Percentiles rank a stretch among this genome's conserved stretches.
These are phyloP conservation scores for Amphimallon solstitiale DNA, from an alignment of 2,888 invertebrate genomes.

Conservation along the genomic window DNA sequence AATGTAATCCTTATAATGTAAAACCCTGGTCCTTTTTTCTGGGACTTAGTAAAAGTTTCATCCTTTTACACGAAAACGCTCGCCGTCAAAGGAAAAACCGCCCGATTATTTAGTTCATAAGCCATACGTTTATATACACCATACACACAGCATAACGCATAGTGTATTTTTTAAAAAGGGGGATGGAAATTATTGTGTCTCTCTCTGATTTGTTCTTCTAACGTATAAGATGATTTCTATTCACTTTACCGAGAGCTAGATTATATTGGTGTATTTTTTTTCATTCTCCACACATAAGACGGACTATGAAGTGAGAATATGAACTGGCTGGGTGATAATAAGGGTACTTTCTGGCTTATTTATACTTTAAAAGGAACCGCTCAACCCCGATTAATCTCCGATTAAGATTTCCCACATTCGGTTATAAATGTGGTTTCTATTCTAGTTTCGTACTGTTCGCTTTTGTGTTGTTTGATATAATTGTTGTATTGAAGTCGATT, in stretches of 20 bases:
- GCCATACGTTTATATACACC: constrained; percentile 38
- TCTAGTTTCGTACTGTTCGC: constrained; percentile 32
- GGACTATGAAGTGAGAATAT: constrained; percentile 36
- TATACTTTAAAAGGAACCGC: constrained; percentile 38
- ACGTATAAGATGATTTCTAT: background rate
- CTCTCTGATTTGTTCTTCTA: background rate
- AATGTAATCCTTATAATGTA: constrained; percentile 63
- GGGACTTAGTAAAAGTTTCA: constrained; percentile 58
- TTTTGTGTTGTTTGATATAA: background rate
- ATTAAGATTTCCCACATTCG: constrained; percentile 42
- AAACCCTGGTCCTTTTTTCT: constrained; percentile 61
- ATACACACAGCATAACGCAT: constrained; percentile 14
- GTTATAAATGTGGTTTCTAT: constrained; percentile 31
- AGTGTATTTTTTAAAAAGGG: constrained; percentile 35
- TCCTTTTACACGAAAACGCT: constrained; percentile 59
- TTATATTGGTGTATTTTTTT: constrained; percentile 28
- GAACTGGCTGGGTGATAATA: constrained; percentile 38
- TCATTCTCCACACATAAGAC: no score
- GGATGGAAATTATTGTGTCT: constrained; percentile 18
- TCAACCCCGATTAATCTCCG: constrained; percentile 42
- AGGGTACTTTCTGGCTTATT: constrained; percentile 32
- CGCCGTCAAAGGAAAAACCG: constrained; percentile 58
- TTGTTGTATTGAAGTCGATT: no score
- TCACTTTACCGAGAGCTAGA: constrained; percentile 12
- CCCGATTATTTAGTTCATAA: constrained; percentile 56